phyloP scores from a whole-genome alignment of 2,113 vertebrate species.

The Phoxinus phoxinus region DNA sequence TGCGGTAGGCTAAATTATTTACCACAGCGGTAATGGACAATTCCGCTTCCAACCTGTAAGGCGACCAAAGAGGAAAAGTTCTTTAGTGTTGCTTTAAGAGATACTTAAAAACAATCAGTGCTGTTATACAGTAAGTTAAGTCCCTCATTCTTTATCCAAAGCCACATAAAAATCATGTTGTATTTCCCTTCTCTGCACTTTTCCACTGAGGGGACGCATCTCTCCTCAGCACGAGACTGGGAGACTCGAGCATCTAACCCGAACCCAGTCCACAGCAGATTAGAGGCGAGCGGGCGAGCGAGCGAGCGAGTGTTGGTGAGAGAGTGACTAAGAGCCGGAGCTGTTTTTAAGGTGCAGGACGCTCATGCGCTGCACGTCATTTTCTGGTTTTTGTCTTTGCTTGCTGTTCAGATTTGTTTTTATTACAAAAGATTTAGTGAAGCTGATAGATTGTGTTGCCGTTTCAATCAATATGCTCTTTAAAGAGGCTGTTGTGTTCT shows the following conservation, averaged over 20 bases:
- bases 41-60: too few relatives aligned
- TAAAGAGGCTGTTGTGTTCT: slow-evolving; percentile 69
- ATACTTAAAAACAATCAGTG: not conserved
- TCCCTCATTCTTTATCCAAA: not conserved
- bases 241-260: too few relatives aligned
- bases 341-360: slow-evolving; percentile 41
- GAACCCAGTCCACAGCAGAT: not conserved
- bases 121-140: slow-evolving; percentile 1
- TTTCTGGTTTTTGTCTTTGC: slow-evolving; percentile 60
- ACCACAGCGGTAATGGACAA: too few relatives aligned
- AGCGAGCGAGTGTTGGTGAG: not conserved
- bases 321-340: not conserved
- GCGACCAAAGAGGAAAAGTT: too few relatives aligned
- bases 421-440: slow-evolving; percentile 50
- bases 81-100: too few relatives aligned
- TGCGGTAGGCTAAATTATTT: too few relatives aligned
- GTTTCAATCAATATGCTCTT: slow-evolving; percentile 50
- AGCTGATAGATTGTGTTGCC: slow-evolving; percentile 51
- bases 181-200: slow-evolving; percentile 31
- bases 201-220: slow-evolving; percentile 11
- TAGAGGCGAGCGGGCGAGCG: not conserved
- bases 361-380: slow-evolving; percentile 51
- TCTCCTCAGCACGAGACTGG: not conserved
- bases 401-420: slow-evolving; percentile 54
- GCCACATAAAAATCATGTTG: not conserved